Percentiles rank a stretch among this genome's conserved stretches.
Conservation (phyloP, 2,113 vertebrate genomes). For the Eretmochelys imbricata region DNA sequence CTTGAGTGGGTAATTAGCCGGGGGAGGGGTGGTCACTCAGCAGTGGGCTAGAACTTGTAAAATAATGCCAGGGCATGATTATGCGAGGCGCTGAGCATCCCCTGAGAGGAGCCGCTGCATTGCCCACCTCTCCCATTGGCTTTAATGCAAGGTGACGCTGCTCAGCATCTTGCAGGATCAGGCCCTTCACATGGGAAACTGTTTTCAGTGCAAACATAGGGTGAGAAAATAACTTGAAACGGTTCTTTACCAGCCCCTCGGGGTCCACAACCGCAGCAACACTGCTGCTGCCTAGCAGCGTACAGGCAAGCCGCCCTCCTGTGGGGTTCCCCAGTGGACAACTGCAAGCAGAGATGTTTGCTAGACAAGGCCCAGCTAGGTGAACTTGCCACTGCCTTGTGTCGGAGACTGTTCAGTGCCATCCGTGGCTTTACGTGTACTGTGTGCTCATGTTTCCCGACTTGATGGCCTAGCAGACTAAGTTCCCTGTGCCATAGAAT, state of each 20-base stretch:
- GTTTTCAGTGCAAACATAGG: slow-evolving; percentile 53
- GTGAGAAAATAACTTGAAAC: slow-evolving; percentile 65
- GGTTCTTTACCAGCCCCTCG: slow-evolving; percentile 64
- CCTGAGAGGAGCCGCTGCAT: rapidly evolving
- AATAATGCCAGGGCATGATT: neutral
- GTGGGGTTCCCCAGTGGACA: slow-evolving; percentile 13
- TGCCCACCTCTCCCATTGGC: neutral
- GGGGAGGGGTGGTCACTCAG: neutral
- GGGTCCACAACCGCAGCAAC: slow-evolving; percentile 1
- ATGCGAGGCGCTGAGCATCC: neutral
- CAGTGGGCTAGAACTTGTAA: neutral
- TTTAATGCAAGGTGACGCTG: rapidly evolving
- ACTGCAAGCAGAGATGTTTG: slow-evolving; percentile 28
- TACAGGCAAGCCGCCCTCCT: slow-evolving; percentile 9
- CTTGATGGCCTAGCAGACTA: too few relatives aligned
- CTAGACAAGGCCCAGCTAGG: neutral
- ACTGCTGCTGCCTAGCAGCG: slow-evolving; percentile 38
- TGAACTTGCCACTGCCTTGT: neutral
- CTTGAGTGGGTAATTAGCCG: neutral
- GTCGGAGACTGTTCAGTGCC: neutral
- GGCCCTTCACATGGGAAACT: slow-evolving; percentile 10
- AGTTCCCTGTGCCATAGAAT: too few relatives aligned
- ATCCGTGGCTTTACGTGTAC: rapidly evolving
- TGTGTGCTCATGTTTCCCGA: neutral
- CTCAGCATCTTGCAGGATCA: neutral